These are phyloP conservation scores for Meda fulgida DNA, from an alignment of 2,797 vertebrate genomes.

Conservation along the genomic window DNA sequence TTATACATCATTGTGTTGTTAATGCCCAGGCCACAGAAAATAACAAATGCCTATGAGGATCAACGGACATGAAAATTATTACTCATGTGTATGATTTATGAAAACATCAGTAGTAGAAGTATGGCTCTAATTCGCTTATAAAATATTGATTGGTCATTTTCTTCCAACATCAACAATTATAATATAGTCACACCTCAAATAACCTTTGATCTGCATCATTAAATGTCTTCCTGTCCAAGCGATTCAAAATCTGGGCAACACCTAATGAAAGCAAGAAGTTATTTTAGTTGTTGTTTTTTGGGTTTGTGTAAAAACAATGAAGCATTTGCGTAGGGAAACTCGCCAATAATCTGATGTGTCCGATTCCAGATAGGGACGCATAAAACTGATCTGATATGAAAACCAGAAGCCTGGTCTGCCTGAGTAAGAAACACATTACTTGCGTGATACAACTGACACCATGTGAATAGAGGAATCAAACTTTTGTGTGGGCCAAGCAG, in stretches of 20 bases:
- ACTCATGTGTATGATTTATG: not conserved
- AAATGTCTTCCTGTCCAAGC: constrained; percentile 83
- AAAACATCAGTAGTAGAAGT: not conserved
- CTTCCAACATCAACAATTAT: not conserved
- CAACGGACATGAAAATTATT: constrained; percentile 23
- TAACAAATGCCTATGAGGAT: constrained; percentile 80
- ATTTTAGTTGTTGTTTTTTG: not conserved
- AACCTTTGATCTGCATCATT: constrained; percentile 83
- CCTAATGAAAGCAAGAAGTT: constrained; percentile 66
- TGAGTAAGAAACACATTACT: constrained; percentile 52
- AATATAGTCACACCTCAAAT: constrained; percentile 78
- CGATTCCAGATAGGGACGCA: constrained; percentile 85
- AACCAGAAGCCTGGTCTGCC: constrained; percentile 82
- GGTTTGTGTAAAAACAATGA: constrained; percentile 11
- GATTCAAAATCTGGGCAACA: constrained; percentile 83
- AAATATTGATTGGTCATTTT: not conserved
- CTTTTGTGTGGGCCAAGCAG: not conserved
- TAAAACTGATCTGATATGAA: constrained; percentile 83
- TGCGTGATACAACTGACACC: not conserved
- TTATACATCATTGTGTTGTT: constrained; percentile 88
- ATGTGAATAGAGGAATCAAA: not conserved
- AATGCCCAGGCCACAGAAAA: constrained; percentile 84
- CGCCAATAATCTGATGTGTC: constrained; percentile 84
- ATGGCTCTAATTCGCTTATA: constrained; percentile 14
- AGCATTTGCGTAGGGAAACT: constrained; percentile 47